phyloP scores from a whole-genome alignment of 2,888 invertebrate species.

The Arctia plantaginis region DNA sequence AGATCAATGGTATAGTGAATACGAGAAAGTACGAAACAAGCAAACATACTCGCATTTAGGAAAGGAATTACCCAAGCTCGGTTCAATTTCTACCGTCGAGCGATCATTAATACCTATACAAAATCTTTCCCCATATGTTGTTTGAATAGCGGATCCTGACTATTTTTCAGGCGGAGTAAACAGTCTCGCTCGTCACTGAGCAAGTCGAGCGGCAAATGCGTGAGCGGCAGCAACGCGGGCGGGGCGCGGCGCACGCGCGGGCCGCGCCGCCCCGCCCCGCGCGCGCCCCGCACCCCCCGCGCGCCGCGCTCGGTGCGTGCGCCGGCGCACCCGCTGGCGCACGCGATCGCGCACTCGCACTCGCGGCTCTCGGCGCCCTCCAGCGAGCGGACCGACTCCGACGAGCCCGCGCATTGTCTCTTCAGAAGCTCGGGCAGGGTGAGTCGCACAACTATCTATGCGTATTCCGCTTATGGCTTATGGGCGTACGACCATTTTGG shows the following conservation, averaged over 20 bases:
- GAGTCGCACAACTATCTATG: slow-evolving; percentile 26
- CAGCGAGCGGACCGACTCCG: slow-evolving; percentile 79
- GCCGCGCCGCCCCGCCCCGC: slow-evolving; percentile 42
- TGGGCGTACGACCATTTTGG: too few species aligned
- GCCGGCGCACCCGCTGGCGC: slow-evolving; percentile 21
- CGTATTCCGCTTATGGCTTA: too few species aligned
- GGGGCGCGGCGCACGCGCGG: slow-evolving; percentile 48
- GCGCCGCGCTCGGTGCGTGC: slow-evolving; percentile 19
- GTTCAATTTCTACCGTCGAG: too few species aligned
- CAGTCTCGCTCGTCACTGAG: slow-evolving; percentile 64
- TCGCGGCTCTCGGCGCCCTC: slow-evolving; percentile 73
- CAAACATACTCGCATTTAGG: not conserved
- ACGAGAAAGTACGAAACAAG: not conserved
- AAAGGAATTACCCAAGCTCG: too few species aligned
- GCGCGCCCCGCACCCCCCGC: slow-evolving; percentile 28
- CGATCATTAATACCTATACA: too few species aligned
- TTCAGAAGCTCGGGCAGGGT: slow-evolving; percentile 69
- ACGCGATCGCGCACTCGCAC: slow-evolving; percentile 34
- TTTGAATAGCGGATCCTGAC: not conserved
- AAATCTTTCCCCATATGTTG: not conserved
- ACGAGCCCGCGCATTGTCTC: slow-evolving; percentile 70
- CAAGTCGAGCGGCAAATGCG: slow-evolving; percentile 59
- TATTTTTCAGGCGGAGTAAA: slow-evolving; percentile 67
- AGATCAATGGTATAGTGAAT: too few species aligned
- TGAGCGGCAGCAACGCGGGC: slow-evolving; percentile 48